These are phyloP conservation scores for Arctia plantaginis DNA, from an alignment of 2,888 invertebrate species.

Conservation along the genomic window DNA sequence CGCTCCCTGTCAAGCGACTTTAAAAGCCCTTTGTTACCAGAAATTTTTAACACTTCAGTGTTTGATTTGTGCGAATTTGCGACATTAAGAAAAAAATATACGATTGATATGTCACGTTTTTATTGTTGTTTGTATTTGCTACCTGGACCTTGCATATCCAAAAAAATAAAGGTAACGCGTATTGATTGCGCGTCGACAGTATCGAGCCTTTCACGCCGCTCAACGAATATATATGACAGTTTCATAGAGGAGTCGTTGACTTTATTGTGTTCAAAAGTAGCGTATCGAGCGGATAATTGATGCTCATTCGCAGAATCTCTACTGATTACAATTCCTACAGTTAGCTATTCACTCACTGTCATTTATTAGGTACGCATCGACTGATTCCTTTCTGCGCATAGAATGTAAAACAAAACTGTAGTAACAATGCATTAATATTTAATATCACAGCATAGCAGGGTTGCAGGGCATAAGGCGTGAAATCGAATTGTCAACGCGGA, in stretches of 20 bases:
- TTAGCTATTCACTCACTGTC: not conserved
- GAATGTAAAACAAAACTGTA: conserved; percentile 8
- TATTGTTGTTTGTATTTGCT: conserved; percentile 83
- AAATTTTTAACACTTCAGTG: conserved; percentile 84
- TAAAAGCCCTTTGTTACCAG: conserved; percentile 75
- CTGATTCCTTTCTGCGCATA: not conserved
- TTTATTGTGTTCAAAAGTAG: conserved; percentile 72
- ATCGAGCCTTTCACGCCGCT: conserved; percentile 63
- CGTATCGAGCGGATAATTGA: conserved; percentile 69
- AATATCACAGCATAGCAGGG: conserved; percentile 44
- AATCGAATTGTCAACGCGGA: conserved; percentile 84
- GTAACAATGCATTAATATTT: conserved; percentile 54
- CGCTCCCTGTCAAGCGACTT: conserved; percentile 74
- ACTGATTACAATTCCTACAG: conserved; percentile 30
- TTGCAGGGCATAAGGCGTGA: conserved; percentile 72
- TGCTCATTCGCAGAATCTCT: conserved; percentile 63
- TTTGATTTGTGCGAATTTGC: conserved; percentile 85
- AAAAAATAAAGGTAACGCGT: conserved; percentile 72
- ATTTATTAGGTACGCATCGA: conserved; percentile 5
- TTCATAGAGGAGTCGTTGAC: conserved; percentile 75
- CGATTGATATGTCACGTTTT: conserved; percentile 85
- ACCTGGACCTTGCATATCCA: conserved; percentile 75
- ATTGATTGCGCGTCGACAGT: conserved; percentile 69
- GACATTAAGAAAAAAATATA: conserved; percentile 72
- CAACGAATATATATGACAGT: conserved; percentile 70